Percentiles rank a stretch among this genome's conserved stretches.
phyloP scores from a whole-genome alignment of 1,140 invertebrate genomes.

The Papilio xuthus region DNA sequence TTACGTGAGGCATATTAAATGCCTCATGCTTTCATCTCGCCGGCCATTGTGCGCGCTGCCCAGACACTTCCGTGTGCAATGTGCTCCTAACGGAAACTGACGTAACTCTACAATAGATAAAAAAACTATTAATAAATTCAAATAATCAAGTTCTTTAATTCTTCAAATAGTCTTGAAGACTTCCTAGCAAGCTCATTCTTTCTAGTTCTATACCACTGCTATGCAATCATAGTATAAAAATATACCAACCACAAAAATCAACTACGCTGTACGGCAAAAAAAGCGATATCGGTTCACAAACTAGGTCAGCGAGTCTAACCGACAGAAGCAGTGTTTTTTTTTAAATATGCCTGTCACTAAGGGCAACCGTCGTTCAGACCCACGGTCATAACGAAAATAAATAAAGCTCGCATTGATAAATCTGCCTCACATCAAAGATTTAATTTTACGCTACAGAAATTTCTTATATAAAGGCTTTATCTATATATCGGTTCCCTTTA shows the following conservation, averaged over 20 bases:
- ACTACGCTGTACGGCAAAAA: not conserved
- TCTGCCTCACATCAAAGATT: not conserved
- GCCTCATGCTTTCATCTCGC: constrained; percentile 67
- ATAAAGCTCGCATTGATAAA: not conserved
- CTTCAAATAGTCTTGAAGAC: too few species aligned
- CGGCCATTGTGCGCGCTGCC: constrained; percentile 64
- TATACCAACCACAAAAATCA: too few species aligned
- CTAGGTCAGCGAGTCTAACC: not conserved
- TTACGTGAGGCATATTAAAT: constrained; percentile 74
- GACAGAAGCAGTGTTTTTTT: not conserved
- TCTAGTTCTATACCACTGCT: too few species aligned
- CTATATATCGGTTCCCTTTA: too few species aligned
- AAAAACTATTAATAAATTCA: constrained; percentile 27
- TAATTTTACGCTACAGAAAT: not conserved
- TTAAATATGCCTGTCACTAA: constrained; percentile 3
- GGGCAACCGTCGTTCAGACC: not conserved
- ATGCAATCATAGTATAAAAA: too few species aligned
- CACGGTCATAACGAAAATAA: not conserved
- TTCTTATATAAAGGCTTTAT: not conserved
- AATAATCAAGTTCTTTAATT: not conserved
- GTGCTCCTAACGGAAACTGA: constrained; percentile 19
- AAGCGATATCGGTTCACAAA: not conserved
- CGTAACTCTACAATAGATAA: constrained; percentile 41
- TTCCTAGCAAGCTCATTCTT: too few species aligned
- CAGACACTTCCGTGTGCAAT: constrained; percentile 58